These are phyloP conservation scores for Heliconius ismenius DNA, from an alignment of 2,888 invertebrate genomes.

Conservation along the genomic window DNA sequence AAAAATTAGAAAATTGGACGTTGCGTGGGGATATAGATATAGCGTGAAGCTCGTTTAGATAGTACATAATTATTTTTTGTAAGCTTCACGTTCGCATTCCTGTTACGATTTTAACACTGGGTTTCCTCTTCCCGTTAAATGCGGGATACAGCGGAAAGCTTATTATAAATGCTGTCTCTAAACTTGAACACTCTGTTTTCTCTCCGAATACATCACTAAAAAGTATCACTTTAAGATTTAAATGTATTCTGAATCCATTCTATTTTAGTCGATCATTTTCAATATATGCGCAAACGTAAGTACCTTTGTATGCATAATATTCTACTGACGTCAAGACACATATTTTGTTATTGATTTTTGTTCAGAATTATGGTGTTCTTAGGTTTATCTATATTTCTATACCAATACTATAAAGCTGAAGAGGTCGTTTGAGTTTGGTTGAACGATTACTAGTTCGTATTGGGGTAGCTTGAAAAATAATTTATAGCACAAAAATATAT, in stretches of 20 bases:
- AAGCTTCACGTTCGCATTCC: too few species aligned
- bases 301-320: constrained; percentile 24
- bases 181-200: background rate
- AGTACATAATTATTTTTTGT: too few species aligned
- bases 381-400: background rate
- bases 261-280: constrained; percentile 23
- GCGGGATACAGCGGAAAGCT: background rate
- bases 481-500: too few species aligned
- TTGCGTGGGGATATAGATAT: too few species aligned
- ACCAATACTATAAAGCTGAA: background rate
- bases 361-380: background rate
- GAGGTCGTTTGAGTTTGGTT: background rate
- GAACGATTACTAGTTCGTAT: too few species aligned
- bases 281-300: constrained; percentile 27
- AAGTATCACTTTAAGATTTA: background rate
- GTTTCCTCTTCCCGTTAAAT: background rate
- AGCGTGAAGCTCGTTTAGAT: too few species aligned
- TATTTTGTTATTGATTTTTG: background rate
- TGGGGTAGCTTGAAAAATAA: too few species aligned
- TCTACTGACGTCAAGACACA: constrained; percentile 14
- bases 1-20: too few species aligned
- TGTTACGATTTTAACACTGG: too few species aligned
- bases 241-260: constrained; percentile 1
- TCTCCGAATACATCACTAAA: background rate
- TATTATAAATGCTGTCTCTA: background rate